Base-by-base conservation (phyloP, 2,888 invertebrate species). In the Parochlus steinenii region DNA sequence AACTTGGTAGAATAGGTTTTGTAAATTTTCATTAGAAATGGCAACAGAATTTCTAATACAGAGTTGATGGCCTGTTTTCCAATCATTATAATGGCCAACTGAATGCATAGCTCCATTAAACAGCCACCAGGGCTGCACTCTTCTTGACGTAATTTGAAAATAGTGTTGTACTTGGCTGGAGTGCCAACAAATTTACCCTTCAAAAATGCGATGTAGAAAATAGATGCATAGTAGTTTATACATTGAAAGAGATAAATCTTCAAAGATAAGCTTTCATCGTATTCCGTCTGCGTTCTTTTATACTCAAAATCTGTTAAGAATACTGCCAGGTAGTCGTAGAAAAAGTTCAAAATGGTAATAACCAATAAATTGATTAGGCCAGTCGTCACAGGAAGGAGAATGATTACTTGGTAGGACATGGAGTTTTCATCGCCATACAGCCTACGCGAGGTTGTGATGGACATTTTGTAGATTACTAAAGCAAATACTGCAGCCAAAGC, bases 231-330 rank as follows among this genome's bases (percentile, higher is more conserved):
- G 55, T 79, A 86, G 59, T 89, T 89, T 45, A 87, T 76, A 56
- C 87, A 87, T 60, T 87, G 83, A 44, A 87, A 76, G 43, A 83
- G 58, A 56, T 85, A 87, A 50, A 86, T 77, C 60, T 89, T 89
- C 44, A 87, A 60, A 3, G 86, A 81, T 35, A 85, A 64, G 50
- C 81, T 81, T 49, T 85, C 82, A 46, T 87, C 86, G 52, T 80
- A 86, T 56, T 86, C 81, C 4, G 77, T 75, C 59, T 86, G 82
- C 1, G 86, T 86, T 43, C 82, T 63, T 47, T 74, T 71, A 46
- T 74, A 63, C 58, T 82, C 76, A 61, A 74, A 62, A 54, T 82
- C 76, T 6, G 80, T 81, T 41, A 81, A 59, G 48, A 63, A 66
- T 23, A 69, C 63, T 0, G 80, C 81, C 40, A 76, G 47, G 47